Base-by-base conservation (phyloP, 2,797 vertebrate genomes). In the Arrhamphus sclerolepis region DNA sequence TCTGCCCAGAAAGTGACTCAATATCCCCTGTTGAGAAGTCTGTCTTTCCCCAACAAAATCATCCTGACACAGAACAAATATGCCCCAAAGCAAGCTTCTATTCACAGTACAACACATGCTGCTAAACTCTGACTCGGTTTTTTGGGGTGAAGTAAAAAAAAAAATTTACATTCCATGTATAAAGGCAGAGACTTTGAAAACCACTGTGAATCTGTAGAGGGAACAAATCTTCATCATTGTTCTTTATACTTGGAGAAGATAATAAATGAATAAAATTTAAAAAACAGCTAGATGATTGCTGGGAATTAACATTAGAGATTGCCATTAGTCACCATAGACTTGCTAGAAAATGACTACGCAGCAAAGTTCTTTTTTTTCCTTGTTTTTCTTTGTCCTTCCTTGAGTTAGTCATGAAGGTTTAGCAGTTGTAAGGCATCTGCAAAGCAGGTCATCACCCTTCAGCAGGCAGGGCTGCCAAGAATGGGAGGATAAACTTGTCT, bases 1-100 rank as follows among this genome's bases (percentile, higher is more conserved):
- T 70, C 49, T 84, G 78, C 74, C 83, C 21, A 61, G 78, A 87
- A 83, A 88, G 79, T 69, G 55, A 72, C 81, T 85, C 41, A 13
- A 20, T 19, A 20, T 82, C 68, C 64, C 62, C 22, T 54, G 63
- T 80, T 71, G 71, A 76, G 61, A 78, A 68, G 49, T 82, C 69
- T 63, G 60, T 67, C 53, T 53, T 68, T 52, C 51, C 52, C 16
- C 6, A 62, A 74, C 49, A 80, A 85, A 86, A 70, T 80, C 73
- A 64, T 76, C 64, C 77, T 72, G 87, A 84, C 82, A 84, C 77
- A 75, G 53, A 80, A 70, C 66, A 67, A 75, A 65, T 19, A 42
- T 51, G 56, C 62, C 86, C 71, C 3, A 26, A 49, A 62, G 82
- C 77, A 51, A 56, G 24, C 7, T 4, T 54, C 70, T 77, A 54